Conservation (phyloP, 1,140 invertebrate species). For the Drosophila ironensis region DNA sequence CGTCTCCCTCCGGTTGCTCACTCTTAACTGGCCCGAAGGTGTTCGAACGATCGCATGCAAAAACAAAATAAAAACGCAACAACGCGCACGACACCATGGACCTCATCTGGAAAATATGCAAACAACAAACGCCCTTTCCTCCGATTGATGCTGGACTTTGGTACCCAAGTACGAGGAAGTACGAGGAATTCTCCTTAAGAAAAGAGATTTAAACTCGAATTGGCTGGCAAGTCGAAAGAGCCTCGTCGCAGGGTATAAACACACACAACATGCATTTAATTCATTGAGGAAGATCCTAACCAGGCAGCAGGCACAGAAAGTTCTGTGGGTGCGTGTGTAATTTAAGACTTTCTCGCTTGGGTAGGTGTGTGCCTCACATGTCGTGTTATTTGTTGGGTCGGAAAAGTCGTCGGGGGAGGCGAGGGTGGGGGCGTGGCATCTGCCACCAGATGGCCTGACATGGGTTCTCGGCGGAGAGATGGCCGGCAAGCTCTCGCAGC, state of each 20-base stretch:
- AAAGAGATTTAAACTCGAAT: too few relatives aligned
- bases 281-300: conserved; percentile 44
- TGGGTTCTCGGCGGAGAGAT: conserved; percentile 16
- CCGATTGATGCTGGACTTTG: too few relatives aligned
- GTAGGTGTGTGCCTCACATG: conserved; percentile 30
- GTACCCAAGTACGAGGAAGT: too few relatives aligned
- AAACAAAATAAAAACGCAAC: conserved; percentile 34
- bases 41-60: conserved; percentile 36
- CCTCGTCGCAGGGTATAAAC: neutral
- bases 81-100: conserved; percentile 33
- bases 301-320: conserved; percentile 23
- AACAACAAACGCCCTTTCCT: conserved; percentile 8
- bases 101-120: neutral
- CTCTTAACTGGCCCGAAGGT: conserved; percentile 46
- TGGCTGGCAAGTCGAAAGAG: too few relatives aligned
- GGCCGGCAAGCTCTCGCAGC: conserved; percentile 1
- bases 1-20: neutral
- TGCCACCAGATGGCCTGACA: conserved; percentile 58
- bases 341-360: conserved; percentile 72
- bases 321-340: conserved; percentile 68
- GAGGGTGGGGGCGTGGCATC: conserved; percentile 9
- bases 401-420: neutral
- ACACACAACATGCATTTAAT: conserved; percentile 10
- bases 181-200: neutral
- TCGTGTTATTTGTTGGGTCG: conserved; percentile 31